phyloP scores from a whole-genome alignment of 2,113 vertebrate genomes.

The Azemiops feae region DNA sequence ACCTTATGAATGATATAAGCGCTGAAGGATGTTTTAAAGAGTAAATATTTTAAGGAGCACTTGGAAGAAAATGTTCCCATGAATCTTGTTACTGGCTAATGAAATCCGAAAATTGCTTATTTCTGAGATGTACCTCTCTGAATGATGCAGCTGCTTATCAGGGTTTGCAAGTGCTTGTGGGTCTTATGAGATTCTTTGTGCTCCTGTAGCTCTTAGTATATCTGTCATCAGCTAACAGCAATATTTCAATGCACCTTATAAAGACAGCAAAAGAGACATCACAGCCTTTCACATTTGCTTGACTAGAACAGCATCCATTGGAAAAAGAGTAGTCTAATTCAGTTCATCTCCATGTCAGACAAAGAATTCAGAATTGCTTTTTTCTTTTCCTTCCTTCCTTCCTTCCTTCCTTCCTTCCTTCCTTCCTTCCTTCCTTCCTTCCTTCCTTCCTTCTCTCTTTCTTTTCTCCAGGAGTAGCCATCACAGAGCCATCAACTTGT shows the following conservation, averaged over 20 bases:
- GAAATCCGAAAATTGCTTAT: constrained; percentile 41
- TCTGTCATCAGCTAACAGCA: constrained; percentile 34
- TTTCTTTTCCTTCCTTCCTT: neutral
- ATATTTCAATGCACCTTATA: constrained; percentile 38
- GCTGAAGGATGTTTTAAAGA: neutral
- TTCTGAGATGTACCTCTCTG: constrained; percentile 43
- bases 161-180: constrained; percentile 19
- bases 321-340: neutral
- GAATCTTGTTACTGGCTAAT: constrained; percentile 54
- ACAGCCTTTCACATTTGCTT: neutral
- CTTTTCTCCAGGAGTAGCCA: neutral
- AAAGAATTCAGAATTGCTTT: neutral
- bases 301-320: neutral
- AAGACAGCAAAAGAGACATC: neutral
- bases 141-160: constrained; percentile 25
- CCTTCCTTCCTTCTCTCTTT: neutral
- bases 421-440: no score
- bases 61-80: neutral
- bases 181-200: constrained; percentile 24
- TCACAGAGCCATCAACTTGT: neutral
- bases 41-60: constrained; percentile 26
- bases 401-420: no score
- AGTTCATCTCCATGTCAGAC: neutral
- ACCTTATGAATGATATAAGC: neutral
- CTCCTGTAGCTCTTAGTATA: constrained; percentile 27